phyloP scores from a whole-genome alignment of 2,113 vertebrate genomes.

The Menidia beryllina region DNA sequence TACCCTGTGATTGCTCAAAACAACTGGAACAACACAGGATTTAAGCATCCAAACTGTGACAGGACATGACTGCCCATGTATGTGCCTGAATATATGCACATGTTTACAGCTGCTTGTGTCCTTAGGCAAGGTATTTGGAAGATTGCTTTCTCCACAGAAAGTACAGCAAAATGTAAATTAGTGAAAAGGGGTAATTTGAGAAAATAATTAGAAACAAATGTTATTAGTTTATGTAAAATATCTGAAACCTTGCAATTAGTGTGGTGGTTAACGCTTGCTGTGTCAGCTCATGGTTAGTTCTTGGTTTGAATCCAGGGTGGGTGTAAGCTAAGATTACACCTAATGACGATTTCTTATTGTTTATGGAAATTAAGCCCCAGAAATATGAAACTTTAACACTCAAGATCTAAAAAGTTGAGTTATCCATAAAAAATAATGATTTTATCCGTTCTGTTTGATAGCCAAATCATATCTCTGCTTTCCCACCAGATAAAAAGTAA shows the following conservation, averaged over 20 bases:
- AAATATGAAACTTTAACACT: neutral
- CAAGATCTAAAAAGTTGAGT: neutral
- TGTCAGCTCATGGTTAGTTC: too few species aligned
- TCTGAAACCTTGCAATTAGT: too few species aligned
- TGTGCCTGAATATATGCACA: conserved; percentile 24
- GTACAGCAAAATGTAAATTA: conserved; percentile 3
- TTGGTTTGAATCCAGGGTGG: neutral
- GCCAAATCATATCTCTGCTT: neutral
- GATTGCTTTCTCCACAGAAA: conserved; percentile 24
- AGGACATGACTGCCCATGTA: conserved; percentile 22
- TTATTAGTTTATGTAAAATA: too few species aligned
- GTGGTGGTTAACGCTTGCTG: too few species aligned
- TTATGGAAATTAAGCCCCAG: neutral
- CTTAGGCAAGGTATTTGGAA: conserved; percentile 26
- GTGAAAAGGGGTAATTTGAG: too few species aligned
- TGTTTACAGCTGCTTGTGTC: conserved; percentile 33
- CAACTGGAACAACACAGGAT: conserved; percentile 76
- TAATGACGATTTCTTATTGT: neutral
- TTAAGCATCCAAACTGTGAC: conserved; percentile 59
- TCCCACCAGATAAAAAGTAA: too few species aligned
- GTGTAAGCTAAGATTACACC: neutral
- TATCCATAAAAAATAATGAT: neutral
- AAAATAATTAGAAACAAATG: too few species aligned
- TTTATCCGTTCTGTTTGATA: neutral
- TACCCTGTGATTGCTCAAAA: conserved; percentile 57